A percentile compares a stretch with the other conserved stretches of the same genome.
Evolutionary conservation across 92 coral and sea anemone species (phyloP).

Genomic region (Epizoanthus rinbou): DNA sequence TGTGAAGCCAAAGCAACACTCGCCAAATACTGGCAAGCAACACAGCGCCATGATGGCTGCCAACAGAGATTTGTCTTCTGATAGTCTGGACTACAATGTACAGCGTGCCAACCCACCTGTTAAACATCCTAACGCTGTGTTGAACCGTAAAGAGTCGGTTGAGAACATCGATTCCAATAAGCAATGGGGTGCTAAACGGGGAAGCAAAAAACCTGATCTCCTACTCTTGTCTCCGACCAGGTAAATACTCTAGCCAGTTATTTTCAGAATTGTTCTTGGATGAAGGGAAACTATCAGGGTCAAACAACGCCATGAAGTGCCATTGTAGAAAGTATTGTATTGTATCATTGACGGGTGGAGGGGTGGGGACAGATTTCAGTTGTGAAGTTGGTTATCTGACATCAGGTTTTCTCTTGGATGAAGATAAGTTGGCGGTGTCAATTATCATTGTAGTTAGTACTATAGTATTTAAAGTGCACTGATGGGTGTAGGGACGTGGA

Average conservation of each 20-base stretch:
- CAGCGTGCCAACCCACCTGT: constrained; percentile 27
- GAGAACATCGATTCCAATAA: constrained; percentile 33
- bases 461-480: no score
- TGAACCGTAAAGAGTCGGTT: constrained; percentile 9
- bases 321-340: no score
- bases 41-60: neutral
- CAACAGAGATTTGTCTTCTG: neutral
- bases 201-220: constrained; percentile 30
- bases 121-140: constrained; percentile 9
- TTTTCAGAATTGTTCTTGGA: no score
- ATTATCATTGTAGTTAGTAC: neutral
- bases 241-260: neutral
- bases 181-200: constrained; percentile 24
- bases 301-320: neutral
- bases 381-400: neutral
- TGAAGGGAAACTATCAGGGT: neutral
- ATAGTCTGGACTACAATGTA: constrained; percentile 8
- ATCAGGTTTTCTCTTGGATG: no score
- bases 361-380: no score
- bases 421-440: neutral
- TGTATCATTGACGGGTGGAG: no score
- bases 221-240: constrained; percentile 32
- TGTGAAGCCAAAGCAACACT: constrained; percentile 12
- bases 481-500: no score
- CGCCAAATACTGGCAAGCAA: neutral